phyloP scores from a whole-genome alignment of 2,797 vertebrate genomes.

The Crypturellus tataupa region DNA sequence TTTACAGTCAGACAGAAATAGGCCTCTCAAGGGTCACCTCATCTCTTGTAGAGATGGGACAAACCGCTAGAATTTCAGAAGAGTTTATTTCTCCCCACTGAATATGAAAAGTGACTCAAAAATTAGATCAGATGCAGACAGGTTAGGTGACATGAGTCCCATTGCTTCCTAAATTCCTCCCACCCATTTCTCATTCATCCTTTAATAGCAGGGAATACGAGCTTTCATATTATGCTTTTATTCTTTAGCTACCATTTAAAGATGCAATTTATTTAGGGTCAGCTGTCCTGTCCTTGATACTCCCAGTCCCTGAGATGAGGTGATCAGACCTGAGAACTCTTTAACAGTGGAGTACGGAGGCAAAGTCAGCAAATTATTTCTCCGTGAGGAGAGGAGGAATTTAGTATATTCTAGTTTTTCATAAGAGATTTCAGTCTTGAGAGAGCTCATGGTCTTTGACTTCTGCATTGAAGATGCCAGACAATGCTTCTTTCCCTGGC shows the following conservation, averaged over 20 bases:
- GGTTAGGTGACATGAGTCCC: not conserved
- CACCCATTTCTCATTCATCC: not conserved
- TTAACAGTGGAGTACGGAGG: not conserved
- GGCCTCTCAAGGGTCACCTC: slow-evolving; percentile 43
- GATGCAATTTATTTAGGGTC: accelerated
- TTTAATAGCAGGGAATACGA: not conserved
- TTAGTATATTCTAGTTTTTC: not conserved
- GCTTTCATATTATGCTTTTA: not conserved
- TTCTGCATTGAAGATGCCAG: not conserved
- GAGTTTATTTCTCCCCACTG: slow-evolving; percentile 43
- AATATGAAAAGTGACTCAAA: slow-evolving; percentile 6
- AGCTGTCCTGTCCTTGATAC: not conserved
- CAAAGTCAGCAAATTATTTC: not conserved
- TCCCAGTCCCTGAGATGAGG: not conserved
- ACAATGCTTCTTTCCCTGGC: not conserved
- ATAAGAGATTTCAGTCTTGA: not conserved
- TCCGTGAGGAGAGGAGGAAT: not conserved
- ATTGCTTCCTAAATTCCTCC: not conserved
- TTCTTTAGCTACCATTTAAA: not conserved
- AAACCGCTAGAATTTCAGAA: slow-evolving; percentile 35
- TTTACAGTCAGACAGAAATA: slow-evolving; percentile 35
- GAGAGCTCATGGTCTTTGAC: not conserved
- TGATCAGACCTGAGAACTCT: not conserved
- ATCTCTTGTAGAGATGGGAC: not conserved
- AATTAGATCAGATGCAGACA: not conserved